Base-by-base conservation (phyloP, 2,113 vertebrate species). In the Petromus typicus region DNA sequence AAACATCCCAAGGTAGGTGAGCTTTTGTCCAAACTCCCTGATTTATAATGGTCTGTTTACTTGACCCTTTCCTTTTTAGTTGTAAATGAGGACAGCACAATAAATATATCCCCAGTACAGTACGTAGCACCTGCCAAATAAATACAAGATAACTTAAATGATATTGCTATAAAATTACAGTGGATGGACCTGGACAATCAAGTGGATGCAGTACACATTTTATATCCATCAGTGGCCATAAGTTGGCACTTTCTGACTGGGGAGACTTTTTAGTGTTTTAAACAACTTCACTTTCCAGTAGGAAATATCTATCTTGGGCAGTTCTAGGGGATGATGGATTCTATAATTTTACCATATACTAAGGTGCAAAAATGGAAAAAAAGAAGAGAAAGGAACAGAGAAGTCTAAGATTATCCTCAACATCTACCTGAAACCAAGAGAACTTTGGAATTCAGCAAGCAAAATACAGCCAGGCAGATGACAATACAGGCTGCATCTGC, bases 161-260 rank as follows among this genome's bases (percentile, higher is more conserved):
- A n/a, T 66, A 18, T 30, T 2, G 37, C 45, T n/a, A n/a, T 11
- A 23, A 67, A 51, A 30, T 79, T 63, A 64, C 12, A 1, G 18
- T 81, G 51, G 43, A 43, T 14, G 43, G 90, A 48, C 16, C 20
- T 14, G 2, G 22, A 4, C 30, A 9, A 2, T 85, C 37, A 43
- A 87, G 51, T 63, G 45, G 45, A 12, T 57, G 30, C 45, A 67
- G 51, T 51, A 25, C 8, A 45, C 20, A 86, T 30, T 71, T 5
- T 3, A 25, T 5, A 1, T 27, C 20, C 18, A 10, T 3, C 8
- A 23, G 23, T 4, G 23, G 63, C 43, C 32, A n/a, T 18, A 8
- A 51, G 80, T 25, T 63, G 32, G 45, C 56, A 3, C 27, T 80
- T 67, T 89, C 80, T 79, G 63, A 25, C 37, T 37, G 23, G 71